Evolutionary conservation across 2,888 invertebrate species (phyloP).

Genomic region (Cantharis lateralis): DNA sequence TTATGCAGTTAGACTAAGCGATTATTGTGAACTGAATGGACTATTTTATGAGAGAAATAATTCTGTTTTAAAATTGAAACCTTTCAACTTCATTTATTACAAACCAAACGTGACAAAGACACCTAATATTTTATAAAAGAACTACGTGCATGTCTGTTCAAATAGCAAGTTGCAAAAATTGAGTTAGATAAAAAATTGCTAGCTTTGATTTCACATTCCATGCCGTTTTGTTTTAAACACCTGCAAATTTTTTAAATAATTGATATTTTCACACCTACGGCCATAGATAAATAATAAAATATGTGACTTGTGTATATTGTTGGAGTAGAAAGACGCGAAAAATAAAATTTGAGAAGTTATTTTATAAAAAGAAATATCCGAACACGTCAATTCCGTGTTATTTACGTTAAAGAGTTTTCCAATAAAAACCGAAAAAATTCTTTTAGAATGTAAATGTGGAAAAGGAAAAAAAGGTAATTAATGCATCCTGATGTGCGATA

Average conservation of each 20-base stretch:
- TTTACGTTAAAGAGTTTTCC: neutral
- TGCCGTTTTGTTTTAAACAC: neutral
- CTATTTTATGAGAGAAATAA: neutral
- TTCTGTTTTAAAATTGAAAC: neutral
- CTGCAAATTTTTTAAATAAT: neutral
- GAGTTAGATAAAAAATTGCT: neutral
- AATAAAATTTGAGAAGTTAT: neutral
- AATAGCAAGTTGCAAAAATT: neutral
- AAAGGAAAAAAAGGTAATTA: neutral
- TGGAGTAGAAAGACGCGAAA: neutral
- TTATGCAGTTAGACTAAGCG: neutral
- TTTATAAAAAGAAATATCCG: neutral
- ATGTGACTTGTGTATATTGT: neutral
- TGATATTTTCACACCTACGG: neutral
- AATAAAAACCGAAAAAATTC: neutral
- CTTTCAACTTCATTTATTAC: neutral
- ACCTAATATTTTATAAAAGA: neutral
- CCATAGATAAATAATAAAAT: neutral
- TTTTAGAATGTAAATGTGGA: neutral
- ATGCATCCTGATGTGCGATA: neutral
- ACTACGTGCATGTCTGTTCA: neutral
- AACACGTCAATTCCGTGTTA: neutral
- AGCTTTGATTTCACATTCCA: neutral
- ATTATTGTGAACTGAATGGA: neutral
- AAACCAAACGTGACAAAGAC: neutral